Base-by-base conservation (phyloP, 2,113 vertebrate genomes). In the Gavialis gangeticus region DNA sequence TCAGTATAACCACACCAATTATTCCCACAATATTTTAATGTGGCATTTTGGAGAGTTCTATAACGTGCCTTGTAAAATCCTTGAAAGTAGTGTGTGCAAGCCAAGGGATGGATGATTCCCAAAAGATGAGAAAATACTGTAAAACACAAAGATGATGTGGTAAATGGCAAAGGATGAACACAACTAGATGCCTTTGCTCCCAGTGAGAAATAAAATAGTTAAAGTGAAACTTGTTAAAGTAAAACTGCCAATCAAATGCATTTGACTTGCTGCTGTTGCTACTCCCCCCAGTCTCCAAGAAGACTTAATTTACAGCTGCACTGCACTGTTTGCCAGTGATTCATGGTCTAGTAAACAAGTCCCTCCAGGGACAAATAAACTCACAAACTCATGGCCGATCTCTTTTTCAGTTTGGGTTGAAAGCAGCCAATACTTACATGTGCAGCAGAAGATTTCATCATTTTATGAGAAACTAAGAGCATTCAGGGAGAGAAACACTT, bases 361-460 rank as follows among this genome's bases (percentile, higher is more conserved):
- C 94, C 89, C 93, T 97, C 79, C 56, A 86, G 89, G 79, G 87
- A 96, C 55, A 85, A 93, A 92, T 92, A 89, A 92, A 67, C 22
- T 92, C 14, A 58, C 62, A 80, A 85, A 64, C 24, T 84, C 81
- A 73, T 2, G 85, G 64, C 58, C 81, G 91, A 90, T 94, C 67
- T 69, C 89, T 83, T 82, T 90, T 75, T 34, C 78, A 87, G 59
- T 66, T 83, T 67, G 79, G 82, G 57, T 0, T 96, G 80, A 82
- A 95, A 97, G 77, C 64, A 8, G 1, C 84, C 90, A 97, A 87
- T 93, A 94, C 93, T 96, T 96, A 94, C 93, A 92, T 75, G 89
- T n/a, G 30, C 78, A 95, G 92, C 82, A 84, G 79, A 67, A 85
- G 95, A 97, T 89, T 95, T 93, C 90, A 91, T 96, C 14, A 67